Percentiles rank a stretch among this genome's conserved stretches.
Evolutionary conservation across 2,888 invertebrate genomes (phyloP).

Genomic region (Aricia artaxerxes): DNA sequence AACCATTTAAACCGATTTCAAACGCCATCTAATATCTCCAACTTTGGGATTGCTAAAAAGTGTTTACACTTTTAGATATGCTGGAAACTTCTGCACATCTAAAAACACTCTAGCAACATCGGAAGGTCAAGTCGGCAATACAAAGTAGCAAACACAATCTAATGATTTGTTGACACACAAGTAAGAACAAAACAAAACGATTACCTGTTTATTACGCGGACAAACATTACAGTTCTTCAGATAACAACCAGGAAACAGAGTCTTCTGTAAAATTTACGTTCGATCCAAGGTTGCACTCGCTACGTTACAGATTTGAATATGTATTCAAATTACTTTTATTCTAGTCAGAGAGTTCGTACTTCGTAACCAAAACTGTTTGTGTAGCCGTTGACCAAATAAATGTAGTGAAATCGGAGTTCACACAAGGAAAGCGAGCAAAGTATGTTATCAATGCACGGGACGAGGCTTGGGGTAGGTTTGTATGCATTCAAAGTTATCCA

Average conservation of each 20-base stretch:
- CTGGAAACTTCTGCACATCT: background rate
- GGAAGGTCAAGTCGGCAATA: constrained; percentile 31
- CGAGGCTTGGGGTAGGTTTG: background rate
- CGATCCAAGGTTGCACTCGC: background rate
- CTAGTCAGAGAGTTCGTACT: background rate
- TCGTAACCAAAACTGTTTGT: background rate
- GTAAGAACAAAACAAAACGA: constrained; percentile 13
- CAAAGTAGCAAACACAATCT: constrained; percentile 35
- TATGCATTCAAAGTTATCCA: background rate
- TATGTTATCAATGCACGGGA: background rate
- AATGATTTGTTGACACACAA: background rate
- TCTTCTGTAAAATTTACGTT: background rate
- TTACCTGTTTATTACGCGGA: constrained; percentile 12
- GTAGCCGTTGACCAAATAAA: background rate
- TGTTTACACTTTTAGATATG: too few species aligned
- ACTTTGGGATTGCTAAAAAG: too few species aligned
- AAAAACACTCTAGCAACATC: background rate
- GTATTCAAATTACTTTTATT: background rate
- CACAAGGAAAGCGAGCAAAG: background rate
- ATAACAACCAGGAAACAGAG: constrained; percentile 19
- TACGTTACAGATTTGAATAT: background rate
- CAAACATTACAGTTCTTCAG: constrained; percentile 23
- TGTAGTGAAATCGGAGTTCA: background rate
- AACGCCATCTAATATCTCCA: too few species aligned
- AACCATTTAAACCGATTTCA: too few species aligned